A percentile compares a stretch with the other conserved stretches of the same genome.
Evolutionary conservation across 2,797 vertebrate genomes (phyloP).

Genomic region (Danio kyathit): DNA sequence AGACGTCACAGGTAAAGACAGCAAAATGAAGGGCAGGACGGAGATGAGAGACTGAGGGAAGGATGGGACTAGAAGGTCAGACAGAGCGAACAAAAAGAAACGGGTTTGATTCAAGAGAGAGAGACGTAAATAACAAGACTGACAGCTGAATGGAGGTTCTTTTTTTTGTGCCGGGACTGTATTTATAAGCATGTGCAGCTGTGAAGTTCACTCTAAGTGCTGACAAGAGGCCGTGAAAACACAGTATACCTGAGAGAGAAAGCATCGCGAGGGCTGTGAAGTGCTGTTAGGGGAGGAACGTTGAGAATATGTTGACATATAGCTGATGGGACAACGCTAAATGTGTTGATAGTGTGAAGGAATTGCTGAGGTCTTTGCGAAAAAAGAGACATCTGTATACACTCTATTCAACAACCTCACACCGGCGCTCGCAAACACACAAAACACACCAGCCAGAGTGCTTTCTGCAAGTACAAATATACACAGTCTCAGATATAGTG

Average conservation of each 20-base stretch:
- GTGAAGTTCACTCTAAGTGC: constrained; percentile 36
- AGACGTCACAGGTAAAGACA: constrained; percentile 41
- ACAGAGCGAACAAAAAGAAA: constrained; percentile 45
- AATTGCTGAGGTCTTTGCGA: constrained; percentile 28
- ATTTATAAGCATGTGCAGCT: constrained; percentile 40
- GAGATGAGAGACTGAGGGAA: constrained; percentile 52
- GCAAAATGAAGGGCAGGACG: constrained; percentile 37
- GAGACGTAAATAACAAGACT: constrained; percentile 55
- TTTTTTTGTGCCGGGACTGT: constrained; percentile 35
- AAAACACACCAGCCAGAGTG: neutral
- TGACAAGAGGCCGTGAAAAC: constrained; percentile 29
- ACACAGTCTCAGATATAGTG: neutral
- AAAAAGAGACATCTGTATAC: neutral
- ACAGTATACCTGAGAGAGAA: constrained; percentile 35
- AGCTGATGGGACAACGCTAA: constrained; percentile 28
- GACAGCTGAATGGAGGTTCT: constrained; percentile 44
- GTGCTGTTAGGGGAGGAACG: constrained; percentile 43
- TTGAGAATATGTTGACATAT: constrained; percentile 50
- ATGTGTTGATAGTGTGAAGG: constrained; percentile 35
- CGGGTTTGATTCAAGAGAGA: constrained; percentile 33
- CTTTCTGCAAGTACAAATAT: neutral
- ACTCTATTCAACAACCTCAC: neutral
- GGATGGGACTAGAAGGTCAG: constrained; percentile 43
- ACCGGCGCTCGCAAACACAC: neutral
- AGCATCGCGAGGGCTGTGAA: constrained; percentile 21